Evolutionary conservation across 2,888 invertebrate species (phyloP).

Genomic region (Temnothorax unifasciatus): DNA sequence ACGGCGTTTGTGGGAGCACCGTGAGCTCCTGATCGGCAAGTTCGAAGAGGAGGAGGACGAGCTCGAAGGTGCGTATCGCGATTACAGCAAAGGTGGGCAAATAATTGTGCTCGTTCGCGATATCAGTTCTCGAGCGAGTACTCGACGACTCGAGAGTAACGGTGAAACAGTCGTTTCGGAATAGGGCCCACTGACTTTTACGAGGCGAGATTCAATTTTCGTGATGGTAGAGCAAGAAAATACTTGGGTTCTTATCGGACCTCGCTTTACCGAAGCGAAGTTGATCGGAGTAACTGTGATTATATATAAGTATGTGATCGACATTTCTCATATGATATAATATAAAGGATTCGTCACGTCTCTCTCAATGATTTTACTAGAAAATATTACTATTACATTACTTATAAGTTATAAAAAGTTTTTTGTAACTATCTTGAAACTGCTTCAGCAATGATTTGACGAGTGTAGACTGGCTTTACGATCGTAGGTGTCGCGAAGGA

Average conservation of each 20-base stretch:
- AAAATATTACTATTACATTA: neutral
- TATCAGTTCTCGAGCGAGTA: neutral
- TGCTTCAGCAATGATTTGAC: neutral
- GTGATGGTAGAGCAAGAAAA: neutral
- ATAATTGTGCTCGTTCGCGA: neutral
- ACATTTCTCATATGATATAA: neutral
- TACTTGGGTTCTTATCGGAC: neutral
- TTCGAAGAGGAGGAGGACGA: constrained; percentile 80
- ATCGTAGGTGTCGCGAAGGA: constrained; percentile 79
- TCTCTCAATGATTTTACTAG: neutral
- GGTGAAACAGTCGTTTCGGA: neutral
- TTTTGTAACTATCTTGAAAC: neutral
- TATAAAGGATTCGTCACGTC: neutral
- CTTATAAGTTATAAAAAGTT: neutral
- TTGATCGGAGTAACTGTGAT: constrained; percentile 1
- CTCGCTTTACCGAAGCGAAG: neutral
- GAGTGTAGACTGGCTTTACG: neutral
- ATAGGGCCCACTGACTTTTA: neutral
- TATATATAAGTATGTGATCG: neutral
- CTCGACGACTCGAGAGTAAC: neutral
- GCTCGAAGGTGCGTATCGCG: constrained; percentile 76
- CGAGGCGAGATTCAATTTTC: constrained; percentile 8
- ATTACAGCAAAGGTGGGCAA: neutral
- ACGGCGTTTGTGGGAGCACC: constrained; percentile 71
- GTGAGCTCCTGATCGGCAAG: constrained; percentile 72